Evolutionary conservation across 2,888 invertebrate genomes (phyloP).

Genomic region (Bedellia somnulentella): DNA sequence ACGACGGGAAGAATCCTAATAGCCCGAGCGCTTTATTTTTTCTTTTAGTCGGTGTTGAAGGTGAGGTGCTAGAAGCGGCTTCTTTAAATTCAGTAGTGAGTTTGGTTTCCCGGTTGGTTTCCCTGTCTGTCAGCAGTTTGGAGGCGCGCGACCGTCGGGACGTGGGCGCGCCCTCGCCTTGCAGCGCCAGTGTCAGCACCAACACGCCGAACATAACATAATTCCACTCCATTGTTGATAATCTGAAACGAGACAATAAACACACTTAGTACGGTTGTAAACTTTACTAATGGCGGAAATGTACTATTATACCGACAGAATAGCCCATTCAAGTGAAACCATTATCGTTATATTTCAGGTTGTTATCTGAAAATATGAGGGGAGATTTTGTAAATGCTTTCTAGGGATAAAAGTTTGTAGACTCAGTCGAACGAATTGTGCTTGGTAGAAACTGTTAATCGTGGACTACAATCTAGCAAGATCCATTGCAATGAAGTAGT

Average conservation of each 20-base stretch:
- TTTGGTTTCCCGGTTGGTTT: slow-evolving; percentile 29
- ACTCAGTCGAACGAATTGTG: no score
- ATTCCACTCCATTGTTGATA: slow-evolving; percentile 26
- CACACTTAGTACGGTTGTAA: slow-evolving; percentile 6
- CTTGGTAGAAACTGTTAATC: no score
- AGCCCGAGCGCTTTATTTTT: slow-evolving; percentile 53
- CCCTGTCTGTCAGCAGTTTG: slow-evolving; percentile 16
- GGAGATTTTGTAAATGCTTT: no score
- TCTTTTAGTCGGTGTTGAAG: slow-evolving; percentile 26
- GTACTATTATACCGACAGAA: no score
- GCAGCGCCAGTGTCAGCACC: slow-evolving; percentile 23
- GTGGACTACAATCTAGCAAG: no score
- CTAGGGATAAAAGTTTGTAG: no score
- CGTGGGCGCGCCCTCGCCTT: slow-evolving; percentile 28
- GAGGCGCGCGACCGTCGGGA: slow-evolving; percentile 35
- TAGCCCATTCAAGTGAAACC: no score
- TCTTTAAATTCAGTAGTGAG: slow-evolving; percentile 40
- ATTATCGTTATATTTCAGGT: no score
- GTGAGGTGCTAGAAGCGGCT: slow-evolving; percentile 24
- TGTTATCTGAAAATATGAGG: no score
- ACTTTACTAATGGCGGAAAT: background rate
- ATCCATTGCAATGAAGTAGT: no score
- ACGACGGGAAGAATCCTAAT: slow-evolving; percentile 52
- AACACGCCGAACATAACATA: slow-evolving; percentile 23
- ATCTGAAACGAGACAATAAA: slow-evolving; percentile 25